A percentile compares a stretch with the other conserved stretches of the same genome.
Conservation (phyloP, 1,140 invertebrate genomes). For the Brachionus manjavacas region DNA sequence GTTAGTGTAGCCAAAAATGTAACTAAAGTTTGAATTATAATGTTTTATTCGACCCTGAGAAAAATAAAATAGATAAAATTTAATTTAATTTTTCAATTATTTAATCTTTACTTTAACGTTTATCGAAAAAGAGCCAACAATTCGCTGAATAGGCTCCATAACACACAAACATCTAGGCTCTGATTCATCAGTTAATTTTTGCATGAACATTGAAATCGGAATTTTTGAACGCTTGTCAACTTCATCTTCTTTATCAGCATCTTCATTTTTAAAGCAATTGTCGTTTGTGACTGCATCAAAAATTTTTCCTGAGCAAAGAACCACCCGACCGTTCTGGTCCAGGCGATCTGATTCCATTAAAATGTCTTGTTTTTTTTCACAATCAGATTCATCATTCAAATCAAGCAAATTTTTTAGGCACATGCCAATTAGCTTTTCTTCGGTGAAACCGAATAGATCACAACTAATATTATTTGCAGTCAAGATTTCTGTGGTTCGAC, state of each 20-base stretch:
- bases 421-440: constrained; percentile 60
- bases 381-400: constrained; percentile 49
- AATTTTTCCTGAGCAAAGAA: constrained; percentile 64
- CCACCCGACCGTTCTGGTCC: constrained; percentile 59
- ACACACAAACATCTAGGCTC: constrained; percentile 64
- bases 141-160: constrained; percentile 63
- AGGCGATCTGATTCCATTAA: constrained; percentile 62
- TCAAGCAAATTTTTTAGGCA: constrained; percentile 62
- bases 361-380: constrained; percentile 57
- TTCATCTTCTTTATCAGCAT: neutral
- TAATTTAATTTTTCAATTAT: constrained; percentile 56
- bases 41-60: constrained; percentile 60
- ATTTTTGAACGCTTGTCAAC: neutral
- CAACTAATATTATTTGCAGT: constrained; percentile 63
- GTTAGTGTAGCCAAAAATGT: constrained; percentile 57
- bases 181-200: constrained; percentile 43
- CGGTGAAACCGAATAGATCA: constrained; percentile 62
- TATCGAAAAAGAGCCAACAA: constrained; percentile 53
- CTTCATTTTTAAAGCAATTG: neutral
- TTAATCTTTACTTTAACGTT: constrained; percentile 47
- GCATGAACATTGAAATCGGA: constrained; percentile 19
- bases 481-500: constrained; percentile 60
- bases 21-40: constrained; percentile 59
- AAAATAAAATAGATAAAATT: constrained; percentile 55
- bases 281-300: constrained; percentile 47